Evolutionary conservation across 2,797 vertebrate species (phyloP), one percentile per base, ranked within the genome.

Genomic region (Anguilla obscura): DNA sequence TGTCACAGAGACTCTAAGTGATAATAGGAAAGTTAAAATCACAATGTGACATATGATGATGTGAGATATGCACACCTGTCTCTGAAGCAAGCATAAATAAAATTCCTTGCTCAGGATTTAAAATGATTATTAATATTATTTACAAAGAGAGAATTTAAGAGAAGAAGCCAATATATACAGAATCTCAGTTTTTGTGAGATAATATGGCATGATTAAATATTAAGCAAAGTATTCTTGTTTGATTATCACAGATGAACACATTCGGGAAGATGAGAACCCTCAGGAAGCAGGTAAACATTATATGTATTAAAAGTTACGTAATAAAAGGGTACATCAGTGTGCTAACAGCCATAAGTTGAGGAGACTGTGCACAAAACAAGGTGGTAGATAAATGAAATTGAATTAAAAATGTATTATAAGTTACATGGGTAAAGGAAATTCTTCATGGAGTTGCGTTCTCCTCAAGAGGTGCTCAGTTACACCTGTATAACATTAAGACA

Each of bases 201-300:
- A 45, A 45, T 45, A 45, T 45, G 40, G 40, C 40, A 45, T 40
- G 30, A 40, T 76, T 40, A 48, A 14, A 12, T n/a, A 54, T 52
- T 40, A 84, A 84, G 6, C 6, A 27, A 30, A n/a, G 40, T 74
- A 71, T 88, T 87, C 18, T 58, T 66, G 8, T 87, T 87, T 56
- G 33, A 69, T 88, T 80, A 18, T 74, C 7, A 4, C 87, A 85
- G 87, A 58, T 66, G 86, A n/a, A 14, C 21, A 33, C 52, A 6
- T 48, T 56, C 7, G 21, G 50, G 87, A 88, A 63, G 33, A 58
- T 27, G 74, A 76, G 14, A 33, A 74, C 30, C 3, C 12, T 24
- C 80, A 69, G 30, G 80, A 84, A 54, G 60, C 58, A 87, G 87
- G 87, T 88, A 50, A 85, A 56, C 14, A 5, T 45, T 45, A 45